Percentiles rank a stretch among this genome's conserved stretches.
These are phyloP conservation scores for Lordiphosa mommai DNA, from an alignment of 1,140 invertebrate genomes.

Conservation along the genomic window DNA sequence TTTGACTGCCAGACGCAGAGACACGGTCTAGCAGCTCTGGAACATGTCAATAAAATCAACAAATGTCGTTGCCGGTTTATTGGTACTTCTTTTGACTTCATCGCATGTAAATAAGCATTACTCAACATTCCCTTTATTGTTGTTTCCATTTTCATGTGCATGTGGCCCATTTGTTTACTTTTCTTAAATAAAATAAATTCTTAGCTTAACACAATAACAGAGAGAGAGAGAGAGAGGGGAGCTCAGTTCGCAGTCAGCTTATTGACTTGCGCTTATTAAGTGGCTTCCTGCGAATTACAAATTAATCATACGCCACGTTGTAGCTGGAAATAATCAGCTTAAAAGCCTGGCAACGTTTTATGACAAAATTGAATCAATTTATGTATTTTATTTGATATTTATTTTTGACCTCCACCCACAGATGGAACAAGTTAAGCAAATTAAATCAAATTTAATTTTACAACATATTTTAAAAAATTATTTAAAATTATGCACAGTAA, in stretches of 20 bases:
- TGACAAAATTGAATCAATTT: no score
- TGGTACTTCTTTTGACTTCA: slow-evolving; percentile 20
- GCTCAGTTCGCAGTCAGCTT: no score
- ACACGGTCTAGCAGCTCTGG: slow-evolving; percentile 4
- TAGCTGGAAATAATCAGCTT: slow-evolving; percentile 30
- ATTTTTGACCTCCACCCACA: no score
- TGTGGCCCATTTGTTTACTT: slow-evolving; percentile 27
- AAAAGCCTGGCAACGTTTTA: slow-evolving; percentile 48
- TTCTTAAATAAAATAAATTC: slow-evolving; percentile 9
- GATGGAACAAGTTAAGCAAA: no score
- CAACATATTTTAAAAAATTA: no score
- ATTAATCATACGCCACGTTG: slow-evolving; percentile 33
- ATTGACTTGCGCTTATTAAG: slow-evolving; percentile 7
- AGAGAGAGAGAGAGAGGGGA: background rate
- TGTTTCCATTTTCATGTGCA: slow-evolving; percentile 9
- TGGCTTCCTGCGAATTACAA: background rate
- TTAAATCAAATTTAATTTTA: no score
- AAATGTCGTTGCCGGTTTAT: slow-evolving; percentile 62
- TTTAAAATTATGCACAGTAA: no score
- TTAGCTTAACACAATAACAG: background rate
- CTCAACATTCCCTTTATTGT: slow-evolving; percentile 33
- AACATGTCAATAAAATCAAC: slow-evolving; percentile 76
- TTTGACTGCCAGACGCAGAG: slow-evolving; percentile 56
- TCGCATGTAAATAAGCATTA: slow-evolving; percentile 61
- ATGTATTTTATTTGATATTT: background rate